Percentiles rank a stretch among this genome's conserved stretches.
Evolutionary conservation across 2,113 vertebrate species (phyloP).

Genomic region (Mustela lutreola): DNA sequence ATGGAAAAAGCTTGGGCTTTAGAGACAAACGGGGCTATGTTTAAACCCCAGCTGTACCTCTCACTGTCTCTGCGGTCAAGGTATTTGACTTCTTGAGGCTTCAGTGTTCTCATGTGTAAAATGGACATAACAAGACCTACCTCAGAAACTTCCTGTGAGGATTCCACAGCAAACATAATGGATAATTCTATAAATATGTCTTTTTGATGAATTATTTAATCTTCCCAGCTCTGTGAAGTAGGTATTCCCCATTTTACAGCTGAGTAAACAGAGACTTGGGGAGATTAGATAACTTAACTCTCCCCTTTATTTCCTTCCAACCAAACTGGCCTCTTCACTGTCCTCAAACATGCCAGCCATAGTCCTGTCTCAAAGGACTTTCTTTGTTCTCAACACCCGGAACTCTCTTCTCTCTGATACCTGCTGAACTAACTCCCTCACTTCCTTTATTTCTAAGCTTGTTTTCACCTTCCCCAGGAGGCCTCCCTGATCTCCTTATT

Average conservation of each 20-base stretch:
- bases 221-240: neutral
- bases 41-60: neutral
- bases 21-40: neutral
- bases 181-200: neutral
- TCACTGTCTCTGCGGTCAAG: neutral
- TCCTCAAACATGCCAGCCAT: neutral
- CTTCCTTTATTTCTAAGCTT: neutral
- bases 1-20: neutral
- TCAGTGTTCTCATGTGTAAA: neutral
- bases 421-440: neutral
- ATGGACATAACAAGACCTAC: neutral
- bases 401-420: neutral
- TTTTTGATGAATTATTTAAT: neutral
- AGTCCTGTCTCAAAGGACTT: neutral
- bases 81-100: neutral
- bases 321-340: neutral
- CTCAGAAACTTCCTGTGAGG: neutral
- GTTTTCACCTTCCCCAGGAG: neutral
- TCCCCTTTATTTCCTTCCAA: neutral
- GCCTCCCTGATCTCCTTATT: neutral
- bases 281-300: neutral
- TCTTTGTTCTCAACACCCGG: neutral
- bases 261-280: neutral
- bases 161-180: neutral
- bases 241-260: neutral